These are phyloP conservation scores for Protonibea diacanthus DNA, from an alignment of 2,797 vertebrate genomes.

Conservation along the genomic window DNA sequence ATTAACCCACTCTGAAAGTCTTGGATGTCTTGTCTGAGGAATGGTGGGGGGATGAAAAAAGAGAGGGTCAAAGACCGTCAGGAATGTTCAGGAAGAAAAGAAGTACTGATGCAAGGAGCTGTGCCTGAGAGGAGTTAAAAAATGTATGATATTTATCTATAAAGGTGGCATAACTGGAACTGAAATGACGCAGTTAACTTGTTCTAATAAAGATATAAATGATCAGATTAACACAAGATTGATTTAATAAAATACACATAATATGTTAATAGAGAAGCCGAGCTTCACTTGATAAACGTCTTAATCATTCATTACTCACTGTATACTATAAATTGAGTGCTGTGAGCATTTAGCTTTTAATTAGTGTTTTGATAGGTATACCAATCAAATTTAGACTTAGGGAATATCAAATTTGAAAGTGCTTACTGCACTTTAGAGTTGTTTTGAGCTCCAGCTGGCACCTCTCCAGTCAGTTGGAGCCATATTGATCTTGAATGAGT, in stretches of 20 bases:
- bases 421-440: background rate
- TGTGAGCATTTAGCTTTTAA: slow-evolving; percentile 14
- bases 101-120: slow-evolving; percentile 19
- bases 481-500: slow-evolving; percentile 6
- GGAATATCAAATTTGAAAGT: background rate
- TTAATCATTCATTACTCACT: slow-evolving; percentile 2
- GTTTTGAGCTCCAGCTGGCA: slow-evolving; percentile 1
- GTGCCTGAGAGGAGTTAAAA: background rate
- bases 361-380: slow-evolving; percentile 22
- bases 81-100: slow-evolving; percentile 56
- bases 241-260: slow-evolving; percentile 28
- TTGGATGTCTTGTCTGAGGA: slow-evolving; percentile 62
- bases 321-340: background rate
- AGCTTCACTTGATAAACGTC: slow-evolving; percentile 32
- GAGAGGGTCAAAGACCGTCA: slow-evolving; percentile 30
- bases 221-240: slow-evolving; percentile 38
- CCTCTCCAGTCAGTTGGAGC: background rate
- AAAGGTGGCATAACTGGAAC: background rate
- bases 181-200: slow-evolving; percentile 9
- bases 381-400: slow-evolving; percentile 11
- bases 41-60: slow-evolving; percentile 3
- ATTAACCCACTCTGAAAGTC: slow-evolving; percentile 72
- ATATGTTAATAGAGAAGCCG: background rate
- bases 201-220: slow-evolving; percentile 30
- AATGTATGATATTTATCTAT: background rate